Evolutionary conservation across 2,113 vertebrate genomes (phyloP).

Genomic region (Riparia riparia): DNA sequence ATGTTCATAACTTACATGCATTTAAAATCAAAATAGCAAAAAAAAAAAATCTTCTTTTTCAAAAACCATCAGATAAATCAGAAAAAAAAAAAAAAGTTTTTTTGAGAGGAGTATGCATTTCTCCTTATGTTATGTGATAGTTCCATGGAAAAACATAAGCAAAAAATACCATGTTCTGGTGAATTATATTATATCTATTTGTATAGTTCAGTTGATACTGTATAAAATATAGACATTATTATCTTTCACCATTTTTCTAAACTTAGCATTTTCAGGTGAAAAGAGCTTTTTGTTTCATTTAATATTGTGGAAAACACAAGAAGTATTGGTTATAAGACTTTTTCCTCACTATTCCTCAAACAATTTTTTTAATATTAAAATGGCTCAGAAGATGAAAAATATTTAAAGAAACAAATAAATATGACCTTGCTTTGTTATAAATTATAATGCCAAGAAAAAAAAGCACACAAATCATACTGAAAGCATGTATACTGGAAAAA

Average conservation of each 20-base stretch:
- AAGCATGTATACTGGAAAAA: neutral
- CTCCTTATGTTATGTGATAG: neutral
- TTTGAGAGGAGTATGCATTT: neutral
- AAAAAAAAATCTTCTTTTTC: neutral
- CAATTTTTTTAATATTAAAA: neutral
- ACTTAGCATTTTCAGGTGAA: neutral
- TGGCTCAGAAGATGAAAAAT: neutral
- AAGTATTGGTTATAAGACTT: neutral
- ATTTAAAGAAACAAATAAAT: conserved; percentile 20
- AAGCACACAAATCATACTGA: neutral
- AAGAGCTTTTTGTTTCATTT: neutral
- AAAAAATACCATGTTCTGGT: neutral
- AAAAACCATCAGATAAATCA: neutral
- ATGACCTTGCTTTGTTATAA: neutral
- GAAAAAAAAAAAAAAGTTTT: neutral
- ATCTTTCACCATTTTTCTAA: neutral
- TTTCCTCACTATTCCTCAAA: neutral
- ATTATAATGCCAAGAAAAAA: neutral
- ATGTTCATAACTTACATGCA: neutral
- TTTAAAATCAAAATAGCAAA: neutral
- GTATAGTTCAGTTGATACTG: neutral
- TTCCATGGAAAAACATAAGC: neutral
- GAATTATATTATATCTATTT: neutral
- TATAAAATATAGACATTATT: neutral
- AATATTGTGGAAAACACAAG: neutral